Base-by-base conservation (phyloP, 2,888 invertebrate species). In the Helleia helle region DNA sequence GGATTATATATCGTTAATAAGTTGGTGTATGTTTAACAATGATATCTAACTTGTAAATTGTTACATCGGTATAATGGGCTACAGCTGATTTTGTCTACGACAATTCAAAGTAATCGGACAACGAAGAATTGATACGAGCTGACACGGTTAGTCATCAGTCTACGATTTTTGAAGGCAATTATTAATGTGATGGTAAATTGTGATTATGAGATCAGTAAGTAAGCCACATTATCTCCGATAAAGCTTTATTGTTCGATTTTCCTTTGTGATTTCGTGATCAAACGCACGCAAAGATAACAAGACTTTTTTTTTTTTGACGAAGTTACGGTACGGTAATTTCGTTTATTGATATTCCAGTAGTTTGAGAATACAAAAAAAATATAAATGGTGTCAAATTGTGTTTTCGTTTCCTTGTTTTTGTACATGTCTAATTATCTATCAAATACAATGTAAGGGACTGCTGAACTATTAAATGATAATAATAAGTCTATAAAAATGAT, bases 131-230 rank as follows among this genome's bases (percentile, higher is more conserved):
- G 71, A 71, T 72, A 73, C 68, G 68, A 65, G 52, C 64, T 72
- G 70, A 69, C 61, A 65, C 67, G 66, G 75, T 83, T 81, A 83
- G 83, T 83, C 83, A 80, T 76, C 76, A 65, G 62, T 76, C 69
- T 71, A 67, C 70, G 70, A 66, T 72, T 71, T 62, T 62, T 55
- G 58, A 57, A 59, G 58, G 55, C 49, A 56, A 48, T 61, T 53
- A 66, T 67, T 65, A 65, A 62, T 59, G 61, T 61, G 54, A 55
- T 65, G 51, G 51, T 44, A 47, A 57, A 65, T 52, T 51, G 52
- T 52, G 48, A 59, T 61, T 56, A 51, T 62, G 53, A 60, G 59
- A 60, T 58, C 62, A 50, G 51, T 51, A 65, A 65, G 51, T 65
- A 60, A 67, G 68, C 57, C 57, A 60, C 66, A 63, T 60, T 55